A percentile compares a stretch with the other conserved stretches of the same genome.
phyloP scores from a whole-genome alignment of 1,140 invertebrate species.

The Drosophila kanapiae region DNA sequence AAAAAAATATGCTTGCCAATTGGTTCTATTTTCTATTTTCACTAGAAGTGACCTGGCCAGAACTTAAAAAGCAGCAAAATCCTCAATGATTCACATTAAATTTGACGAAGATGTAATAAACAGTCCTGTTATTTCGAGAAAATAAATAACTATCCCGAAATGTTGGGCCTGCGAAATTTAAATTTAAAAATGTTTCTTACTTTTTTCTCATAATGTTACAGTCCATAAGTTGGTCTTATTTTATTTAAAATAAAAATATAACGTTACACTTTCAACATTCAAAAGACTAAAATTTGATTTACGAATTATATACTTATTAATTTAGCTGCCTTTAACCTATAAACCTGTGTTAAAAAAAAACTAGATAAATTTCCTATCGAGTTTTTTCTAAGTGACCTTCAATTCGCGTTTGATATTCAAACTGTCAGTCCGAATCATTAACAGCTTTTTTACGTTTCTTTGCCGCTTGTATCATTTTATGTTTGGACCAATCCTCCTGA shows the following conservation, averaged over 20 bases:
- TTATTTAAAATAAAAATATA: slow-evolving; percentile 74
- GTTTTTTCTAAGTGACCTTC: slow-evolving; percentile 45
- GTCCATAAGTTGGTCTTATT: slow-evolving; percentile 50
- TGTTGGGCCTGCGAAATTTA: no score
- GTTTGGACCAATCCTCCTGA: slow-evolving; percentile 83
- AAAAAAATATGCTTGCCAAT: no score
- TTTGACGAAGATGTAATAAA: no score
- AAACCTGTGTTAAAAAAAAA: slow-evolving; percentile 49
- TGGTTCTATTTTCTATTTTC: no score
- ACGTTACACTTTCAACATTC: slow-evolving; percentile 63
- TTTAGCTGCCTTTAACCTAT: slow-evolving; percentile 13
- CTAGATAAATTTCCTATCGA: slow-evolving; percentile 46
- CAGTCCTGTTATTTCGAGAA: no score
- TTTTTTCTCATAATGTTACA: no score
- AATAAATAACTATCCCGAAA: no score
- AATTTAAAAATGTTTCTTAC: background rate
- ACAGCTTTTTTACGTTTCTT: slow-evolving; percentile 82
- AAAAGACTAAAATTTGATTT: slow-evolving; percentile 59
- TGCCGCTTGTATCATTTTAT: slow-evolving; percentile 74
- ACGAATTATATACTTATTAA: slow-evolving; percentile 41
- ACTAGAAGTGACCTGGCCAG: no score
- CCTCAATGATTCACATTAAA: no score
- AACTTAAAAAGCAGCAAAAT: no score
- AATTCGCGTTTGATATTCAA: slow-evolving; percentile 39
- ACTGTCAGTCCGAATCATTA: slow-evolving; percentile 85